phyloP scores from a whole-genome alignment of 2,113 vertebrate species.

The Chaetorhynchus papuensis region DNA sequence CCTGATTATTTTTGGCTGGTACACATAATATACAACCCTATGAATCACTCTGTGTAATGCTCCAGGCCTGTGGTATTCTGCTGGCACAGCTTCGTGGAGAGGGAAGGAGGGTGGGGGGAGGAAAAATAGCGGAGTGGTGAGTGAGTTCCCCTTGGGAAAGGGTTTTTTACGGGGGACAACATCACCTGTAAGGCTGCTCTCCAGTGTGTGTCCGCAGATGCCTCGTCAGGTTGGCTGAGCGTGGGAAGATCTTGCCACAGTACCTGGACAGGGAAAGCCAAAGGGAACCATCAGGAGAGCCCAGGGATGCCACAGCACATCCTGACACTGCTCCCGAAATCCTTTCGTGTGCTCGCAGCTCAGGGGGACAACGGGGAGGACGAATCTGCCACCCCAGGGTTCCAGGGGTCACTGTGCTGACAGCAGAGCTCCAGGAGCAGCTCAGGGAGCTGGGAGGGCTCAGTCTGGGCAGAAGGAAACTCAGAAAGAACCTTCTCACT shows the following conservation, averaged over 20 bases:
- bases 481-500: not conserved
- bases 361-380: rapidly evolving
- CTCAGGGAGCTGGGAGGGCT: not conserved
- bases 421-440: not conserved
- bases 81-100: not conserved
- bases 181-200: conserved; percentile 97
- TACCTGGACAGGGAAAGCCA: conserved; percentile 74
- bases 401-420: not conserved
- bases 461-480: not conserved
- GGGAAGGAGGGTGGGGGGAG: not conserved
- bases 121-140: not conserved
- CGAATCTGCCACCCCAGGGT: rapidly evolving
- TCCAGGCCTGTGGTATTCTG: not conserved
- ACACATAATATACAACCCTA: conserved; percentile 21
- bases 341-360: rapidly evolving
- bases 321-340: not conserved
- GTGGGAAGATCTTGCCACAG: conserved; percentile 98
- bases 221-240: conserved; percentile 96
- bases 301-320: rapidly evolving
- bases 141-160: not conserved
- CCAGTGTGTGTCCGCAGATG: conserved; percentile 98
- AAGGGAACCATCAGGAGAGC: not conserved
- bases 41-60: not conserved
- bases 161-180: not conserved
- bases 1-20: conserved; percentile 56